Conservation (phyloP, 2,888 invertebrate species). For the Dolichomitus sp. region DNA sequence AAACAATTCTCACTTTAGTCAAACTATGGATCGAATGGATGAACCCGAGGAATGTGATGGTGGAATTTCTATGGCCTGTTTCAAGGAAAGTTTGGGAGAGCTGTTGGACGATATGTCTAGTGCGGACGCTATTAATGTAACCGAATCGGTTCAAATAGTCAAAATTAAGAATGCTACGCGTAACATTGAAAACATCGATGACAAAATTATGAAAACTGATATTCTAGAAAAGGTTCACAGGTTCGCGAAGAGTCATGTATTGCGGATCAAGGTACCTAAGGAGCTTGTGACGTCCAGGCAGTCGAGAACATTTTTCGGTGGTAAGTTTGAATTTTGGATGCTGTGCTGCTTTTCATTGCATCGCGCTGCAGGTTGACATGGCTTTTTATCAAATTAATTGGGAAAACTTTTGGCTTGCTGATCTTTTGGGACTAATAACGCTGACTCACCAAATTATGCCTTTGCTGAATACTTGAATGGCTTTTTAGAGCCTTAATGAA, state of each 20-base stretch:
- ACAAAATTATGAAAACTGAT: conserved; percentile 78
- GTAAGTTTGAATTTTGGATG: conserved; percentile 76
- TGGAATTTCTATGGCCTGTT: conserved; percentile 73
- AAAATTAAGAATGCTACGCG: conserved; percentile 67
- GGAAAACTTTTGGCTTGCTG: conserved; percentile 16
- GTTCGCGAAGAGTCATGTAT: conserved; percentile 88
- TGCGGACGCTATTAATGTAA: conserved; percentile 88
- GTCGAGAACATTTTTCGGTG: conserved; percentile 83
- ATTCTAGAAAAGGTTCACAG: conserved; percentile 88
- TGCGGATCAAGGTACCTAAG: conserved; percentile 90
- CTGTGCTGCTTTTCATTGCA: conserved; percentile 14
- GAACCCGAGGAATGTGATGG: conserved; percentile 57
- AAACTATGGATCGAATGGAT: conserved; percentile 67
- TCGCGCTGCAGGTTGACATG: conserved; percentile 28
- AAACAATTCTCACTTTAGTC: conserved; percentile 70
- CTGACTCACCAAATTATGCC: conserved; percentile 12
- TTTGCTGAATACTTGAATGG: conserved; percentile 5
- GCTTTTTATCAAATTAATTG: conserved; percentile 16
- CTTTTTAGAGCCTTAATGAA: background rate
- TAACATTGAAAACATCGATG: conserved; percentile 9
- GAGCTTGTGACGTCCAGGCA: conserved; percentile 77
- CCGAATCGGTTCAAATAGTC: conserved; percentile 88
- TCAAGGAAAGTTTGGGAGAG: conserved; percentile 85
- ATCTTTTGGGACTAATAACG: conserved; percentile 20
- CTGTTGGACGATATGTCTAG: conserved; percentile 88